Evolutionary conservation across 2,888 invertebrate genomes (phyloP).

Genomic region (Ophion slaviceki): DNA sequence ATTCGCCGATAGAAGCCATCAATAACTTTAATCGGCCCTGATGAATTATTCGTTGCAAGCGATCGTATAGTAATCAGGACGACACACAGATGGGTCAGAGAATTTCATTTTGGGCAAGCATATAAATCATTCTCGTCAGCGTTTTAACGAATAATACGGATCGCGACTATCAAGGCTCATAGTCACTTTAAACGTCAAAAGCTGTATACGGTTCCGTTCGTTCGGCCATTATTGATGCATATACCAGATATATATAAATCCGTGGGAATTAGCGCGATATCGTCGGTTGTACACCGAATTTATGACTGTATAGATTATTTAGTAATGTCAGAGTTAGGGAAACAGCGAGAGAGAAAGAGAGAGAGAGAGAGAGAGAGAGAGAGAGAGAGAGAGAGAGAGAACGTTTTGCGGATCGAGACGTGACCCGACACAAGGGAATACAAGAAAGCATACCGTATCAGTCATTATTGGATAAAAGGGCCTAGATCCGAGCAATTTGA

Average conservation of each 20-base stretch:
- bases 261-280: slow-evolving; percentile 50
- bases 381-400: slow-evolving; percentile 2
- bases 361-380: slow-evolving; percentile 5
- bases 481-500: neutral
- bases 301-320: slow-evolving; percentile 19
- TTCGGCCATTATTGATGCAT: neutral
- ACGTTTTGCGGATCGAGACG: slow-evolving; percentile 13
- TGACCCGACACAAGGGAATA: slow-evolving; percentile 37
- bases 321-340: neutral
- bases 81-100: neutral
- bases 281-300: slow-evolving; percentile 11
- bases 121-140: slow-evolving; percentile 3
- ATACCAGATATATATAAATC: slow-evolving; percentile 47
- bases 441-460: neutral
- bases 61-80: neutral
- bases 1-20: slow-evolving; percentile 12
- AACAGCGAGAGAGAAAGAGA: neutral
- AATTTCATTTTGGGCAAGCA: slow-evolving; percentile 25
- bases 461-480: neutral
- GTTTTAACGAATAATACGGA: slow-evolving; percentile 48
- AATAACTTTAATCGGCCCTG: slow-evolving; percentile 23
- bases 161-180: slow-evolving; percentile 1
- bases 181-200: slow-evolving; percentile 2
- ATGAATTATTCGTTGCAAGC: slow-evolving; percentile 13
- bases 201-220: neutral